Conservation (phyloP, 2,113 vertebrate genomes). For the Candoia aspera region DNA sequence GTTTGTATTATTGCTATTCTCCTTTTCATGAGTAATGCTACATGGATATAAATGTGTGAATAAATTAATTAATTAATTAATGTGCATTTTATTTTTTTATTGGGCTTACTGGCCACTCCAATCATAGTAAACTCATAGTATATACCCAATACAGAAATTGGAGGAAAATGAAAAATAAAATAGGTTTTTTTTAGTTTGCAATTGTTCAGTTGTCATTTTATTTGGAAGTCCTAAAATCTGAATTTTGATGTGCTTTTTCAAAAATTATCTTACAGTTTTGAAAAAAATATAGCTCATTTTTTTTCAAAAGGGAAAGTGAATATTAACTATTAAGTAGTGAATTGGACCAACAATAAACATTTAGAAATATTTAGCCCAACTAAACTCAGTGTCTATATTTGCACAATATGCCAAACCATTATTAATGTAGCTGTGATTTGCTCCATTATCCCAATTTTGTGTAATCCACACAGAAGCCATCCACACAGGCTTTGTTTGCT, state of each 20-base stretch:
- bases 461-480: neutral
- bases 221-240: neutral
- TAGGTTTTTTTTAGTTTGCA: constrained; percentile 6
- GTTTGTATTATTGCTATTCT: neutral
- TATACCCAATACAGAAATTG: neutral
- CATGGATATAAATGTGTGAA: neutral
- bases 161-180: neutral
- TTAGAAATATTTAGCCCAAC: neutral
- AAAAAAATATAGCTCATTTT: neutral
- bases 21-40: neutral
- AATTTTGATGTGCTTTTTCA: neutral
- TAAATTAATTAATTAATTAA: neutral
- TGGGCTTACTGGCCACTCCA: neutral
- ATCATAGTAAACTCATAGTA: neutral
- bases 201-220: neutral
- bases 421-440: neutral
- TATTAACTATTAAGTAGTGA: neutral
- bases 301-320: neutral
- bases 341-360: neutral
- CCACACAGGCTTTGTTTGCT: neutral
- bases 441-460: neutral
- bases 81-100: neutral
- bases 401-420: neutral
- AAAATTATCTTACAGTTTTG: neutral
- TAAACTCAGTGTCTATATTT: neutral